A percentile compares a stretch with the other conserved stretches of the same genome.
Evolutionary conservation across 2,113 vertebrate species (phyloP).

Genomic region (Caranx melampygus): DNA sequence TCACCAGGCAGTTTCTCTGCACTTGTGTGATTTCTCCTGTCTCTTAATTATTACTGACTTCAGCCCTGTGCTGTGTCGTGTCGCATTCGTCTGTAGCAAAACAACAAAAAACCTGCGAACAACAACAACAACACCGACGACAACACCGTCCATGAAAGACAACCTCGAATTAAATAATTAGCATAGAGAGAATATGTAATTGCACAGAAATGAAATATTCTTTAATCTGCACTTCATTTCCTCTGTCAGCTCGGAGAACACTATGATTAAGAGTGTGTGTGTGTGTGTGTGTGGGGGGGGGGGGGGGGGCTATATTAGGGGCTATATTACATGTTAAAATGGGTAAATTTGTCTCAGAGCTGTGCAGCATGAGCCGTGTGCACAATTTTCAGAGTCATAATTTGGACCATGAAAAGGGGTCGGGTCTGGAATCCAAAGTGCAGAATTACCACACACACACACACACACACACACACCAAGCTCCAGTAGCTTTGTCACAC

Average conservation of each 20-base stretch:
- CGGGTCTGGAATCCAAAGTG: slow-evolving; percentile 39
- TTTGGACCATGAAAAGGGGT: slow-evolving; percentile 27
- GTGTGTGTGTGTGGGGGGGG: too few relatives aligned
- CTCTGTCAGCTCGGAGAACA: slow-evolving; percentile 5
- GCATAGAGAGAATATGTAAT: background rate
- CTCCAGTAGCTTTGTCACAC: slow-evolving; percentile 36
- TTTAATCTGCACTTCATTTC: slow-evolving; percentile 15
- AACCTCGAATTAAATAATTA: background rate
- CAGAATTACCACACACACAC: slow-evolving; percentile 28
- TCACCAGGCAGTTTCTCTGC: slow-evolving; percentile 64
- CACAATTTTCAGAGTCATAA: slow-evolving; percentile 16
- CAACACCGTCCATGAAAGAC: background rate
- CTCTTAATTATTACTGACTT: slow-evolving; percentile 56
- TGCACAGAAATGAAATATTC: slow-evolving; percentile 25
- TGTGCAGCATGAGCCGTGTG: background rate
- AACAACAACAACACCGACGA: too few relatives aligned
- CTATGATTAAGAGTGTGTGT: background rate
- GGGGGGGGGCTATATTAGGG: background rate
- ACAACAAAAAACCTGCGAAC: slow-evolving; percentile 5
- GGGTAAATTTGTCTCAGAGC: slow-evolving; percentile 1
- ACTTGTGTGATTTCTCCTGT: slow-evolving; percentile 50
- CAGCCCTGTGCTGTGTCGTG: background rate
- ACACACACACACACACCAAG: background rate
- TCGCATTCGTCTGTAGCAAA: background rate
- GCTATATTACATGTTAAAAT: slow-evolving; percentile 8